Base-by-base conservation (phyloP, 2,797 vertebrate species). In the Takifugu rubripes region DNA sequence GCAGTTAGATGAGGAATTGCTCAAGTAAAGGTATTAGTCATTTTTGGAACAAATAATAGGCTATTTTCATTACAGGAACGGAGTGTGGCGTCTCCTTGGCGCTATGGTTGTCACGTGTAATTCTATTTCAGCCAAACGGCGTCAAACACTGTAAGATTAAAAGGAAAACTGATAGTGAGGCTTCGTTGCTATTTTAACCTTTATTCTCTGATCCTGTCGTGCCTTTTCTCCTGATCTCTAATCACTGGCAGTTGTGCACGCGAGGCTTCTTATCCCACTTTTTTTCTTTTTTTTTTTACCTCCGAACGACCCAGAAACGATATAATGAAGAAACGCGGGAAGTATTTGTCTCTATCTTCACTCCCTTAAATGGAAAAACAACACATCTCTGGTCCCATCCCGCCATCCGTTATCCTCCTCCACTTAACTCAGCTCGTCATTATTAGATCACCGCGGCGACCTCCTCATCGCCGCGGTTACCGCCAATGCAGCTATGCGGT, bases 1-100 rank as follows among this genome's bases (percentile, higher is more conserved):
- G 90, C 90, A 90, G 89, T 91, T 89, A 92, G 90, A 92, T 90
- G 90, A 92, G 88, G 88, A 92, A 89, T 90, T 91, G 86, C 85
- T 85, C 81, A 86, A 89, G 87, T 89, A 84, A 85, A 90, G 88
- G 90, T 91, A 92, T 90, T 92, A 91, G 89, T 85, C 85, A 87
- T 90, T 90, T 86, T 85, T 83, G 85, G 85, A 87, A 89, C 83
- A 91, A 91, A 90, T 90, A 87, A 87, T 88, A 79, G 88, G 80
- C 7, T 84, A 76, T 84, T 88, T 83, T 84, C 85, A 63, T 75
- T 68, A 73, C 74, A 61, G 74, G 52, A 75, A 64, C 40, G 14
- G 73, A 74, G 68, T 72, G 78, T 59, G 68, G 61, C 66, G 83
- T 79, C 74, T 75, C 61, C 27, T 47, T 69, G 70, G 49, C 66